A percentile compares a stretch with the other conserved stretches of the same genome.
Conservation (phyloP, 2,888 invertebrate species). For the Melipona bicolor region DNA sequence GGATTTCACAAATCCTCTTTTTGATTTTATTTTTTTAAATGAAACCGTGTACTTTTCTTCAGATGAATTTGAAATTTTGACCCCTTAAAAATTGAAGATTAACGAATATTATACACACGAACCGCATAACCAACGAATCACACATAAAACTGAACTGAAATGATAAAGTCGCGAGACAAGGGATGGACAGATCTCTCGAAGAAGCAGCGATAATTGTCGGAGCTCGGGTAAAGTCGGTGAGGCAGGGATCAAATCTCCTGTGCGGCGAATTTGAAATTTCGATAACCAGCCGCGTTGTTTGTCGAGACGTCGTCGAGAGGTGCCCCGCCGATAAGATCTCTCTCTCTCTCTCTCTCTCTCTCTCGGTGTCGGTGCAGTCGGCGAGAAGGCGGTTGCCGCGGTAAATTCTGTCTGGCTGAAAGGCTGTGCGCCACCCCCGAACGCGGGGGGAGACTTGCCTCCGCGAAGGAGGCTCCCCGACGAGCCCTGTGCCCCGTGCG, state of each 20-base stretch:
- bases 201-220: too few relatives aligned
- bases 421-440: conserved; percentile 13
- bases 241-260: conserved; percentile 19
- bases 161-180: too few relatives aligned
- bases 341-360: conserved; percentile 40
- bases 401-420: conserved; percentile 61
- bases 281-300: conserved; percentile 70
- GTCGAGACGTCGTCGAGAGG: conserved; percentile 52
- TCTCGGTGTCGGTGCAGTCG: conserved; percentile 13
- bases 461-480: conserved; percentile 53
- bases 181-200: too few relatives aligned
- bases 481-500: neutral
- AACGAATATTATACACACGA: too few relatives aligned
- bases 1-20: too few relatives aligned
- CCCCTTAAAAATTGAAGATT: too few relatives aligned
- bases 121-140: too few relatives aligned
- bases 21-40: too few relatives aligned
- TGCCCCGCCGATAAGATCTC: conserved; percentile 63
- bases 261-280: conserved; percentile 58
- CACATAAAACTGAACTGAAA: too few relatives aligned
- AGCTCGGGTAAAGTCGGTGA: neutral
- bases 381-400: conserved; percentile 40
- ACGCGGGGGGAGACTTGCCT: neutral
- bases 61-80: too few relatives aligned
- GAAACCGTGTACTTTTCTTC: too few relatives aligned